Percentiles rank a stretch among this genome's conserved stretches.
These are phyloP conservation scores for Dermatophagoides farinae DNA, from an alignment of 1,140 invertebrate genomes.

Conservation along the genomic window DNA sequence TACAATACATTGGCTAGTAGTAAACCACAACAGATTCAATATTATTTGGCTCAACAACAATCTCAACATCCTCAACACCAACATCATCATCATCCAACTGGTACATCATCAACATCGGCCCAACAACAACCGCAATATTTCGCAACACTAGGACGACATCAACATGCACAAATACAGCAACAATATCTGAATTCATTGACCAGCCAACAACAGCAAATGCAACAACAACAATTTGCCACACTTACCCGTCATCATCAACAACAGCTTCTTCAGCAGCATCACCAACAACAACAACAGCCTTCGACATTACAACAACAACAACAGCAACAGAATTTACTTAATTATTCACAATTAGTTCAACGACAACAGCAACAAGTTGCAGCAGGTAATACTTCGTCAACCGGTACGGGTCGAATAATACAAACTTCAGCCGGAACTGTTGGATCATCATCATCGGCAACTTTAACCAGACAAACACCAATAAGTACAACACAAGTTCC, in stretches of 20 bases:
- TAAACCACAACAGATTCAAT: background rate
- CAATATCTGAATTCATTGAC: conserved; percentile 9
- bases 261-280: conserved; percentile 15
- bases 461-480: background rate
- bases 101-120: background rate
- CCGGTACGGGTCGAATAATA: background rate
- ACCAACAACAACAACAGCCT: conserved; percentile 17
- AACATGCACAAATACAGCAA: conserved; percentile 26
- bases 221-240: conserved; percentile 17
- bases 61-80: background rate
- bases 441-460: conserved; percentile 21
- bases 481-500: background rate
- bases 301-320: conserved; percentile 4
- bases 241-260: conserved; percentile 16
- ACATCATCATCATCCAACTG: background rate
- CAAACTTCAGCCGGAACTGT: background rate
- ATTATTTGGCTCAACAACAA: conserved; percentile 9
- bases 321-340: conserved; percentile 6
- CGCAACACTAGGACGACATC: conserved; percentile 19
- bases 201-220: conserved; percentile 14
- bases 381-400: background rate
- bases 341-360: conserved; percentile 9
- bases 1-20: conserved; percentile 1
- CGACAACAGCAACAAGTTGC: conserved; percentile 21
- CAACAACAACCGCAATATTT: conserved; percentile 10